Evolutionary conservation across 64 coral and sea anemone genomes (phyloP), one percentile per base, ranked within the genome.

Genomic region (Cladopsammia gracilis): DNA sequence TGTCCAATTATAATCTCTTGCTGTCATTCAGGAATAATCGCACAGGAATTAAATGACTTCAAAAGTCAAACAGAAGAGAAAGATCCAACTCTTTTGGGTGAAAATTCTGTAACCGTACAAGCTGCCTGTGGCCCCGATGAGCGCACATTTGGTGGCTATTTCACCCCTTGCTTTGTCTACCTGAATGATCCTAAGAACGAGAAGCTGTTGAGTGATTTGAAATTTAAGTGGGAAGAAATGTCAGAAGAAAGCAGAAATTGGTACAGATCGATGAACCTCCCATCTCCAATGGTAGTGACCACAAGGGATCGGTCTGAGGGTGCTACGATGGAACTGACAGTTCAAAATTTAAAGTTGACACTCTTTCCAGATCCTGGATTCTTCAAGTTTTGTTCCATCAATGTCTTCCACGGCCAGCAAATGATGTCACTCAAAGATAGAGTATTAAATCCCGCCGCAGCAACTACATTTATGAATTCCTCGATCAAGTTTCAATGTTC

Each of bases 1-100:
- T n/a, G n/a, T n/a, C n/a, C n/a, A n/a, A n/a, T n/a, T n/a, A n/a
- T n/a, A n/a, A n/a, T n/a, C n/a, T n/a, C n/a, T n/a, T n/a, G 92
- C 53, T 93, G 92, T 34, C 61, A 88, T 88, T 88, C 85, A 18
- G 92, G 92, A 82, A 73, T 81, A 20, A 16, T 88, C 53, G 92
- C 92, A 20, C 4, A 74, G 45, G 85, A 88, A 9, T 70, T 93
- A 14, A 14, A 74, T 6, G 43, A 74, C 13, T 74, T 74, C 46
- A 4, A 88, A 50, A 43, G 61, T 0, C 20, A 80, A 18, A 72
- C 43, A 12, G 20, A 50, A 20, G n/a, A 24, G 62, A 68, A 34
- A 57, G 82, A 74, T 6, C 59, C 59, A 24, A 56, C 58, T 58
- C 50, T 64, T 57, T 24, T 70, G 46, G 10, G 73, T 64, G 91